Conservation (phyloP, 1,140 invertebrate species). For the Schlechtendalia chinensis region DNA sequence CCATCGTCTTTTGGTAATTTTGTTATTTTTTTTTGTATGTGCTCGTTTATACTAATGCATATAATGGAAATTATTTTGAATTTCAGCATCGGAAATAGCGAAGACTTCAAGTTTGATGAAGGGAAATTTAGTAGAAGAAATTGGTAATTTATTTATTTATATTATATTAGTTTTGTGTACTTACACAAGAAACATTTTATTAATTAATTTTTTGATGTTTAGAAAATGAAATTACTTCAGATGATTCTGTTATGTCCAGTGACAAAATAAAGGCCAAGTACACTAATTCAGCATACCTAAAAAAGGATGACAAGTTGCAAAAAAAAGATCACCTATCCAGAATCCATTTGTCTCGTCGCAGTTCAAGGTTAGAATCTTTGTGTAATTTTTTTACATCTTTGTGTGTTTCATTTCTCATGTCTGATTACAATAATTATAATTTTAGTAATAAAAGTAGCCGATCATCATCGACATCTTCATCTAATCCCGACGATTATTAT, state of each 20-base stretch:
- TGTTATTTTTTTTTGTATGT: too few species aligned
- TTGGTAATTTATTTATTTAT: background rate
- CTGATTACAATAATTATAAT: conserved; percentile 28
- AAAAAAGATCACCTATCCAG: background rate
- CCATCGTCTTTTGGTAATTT: conserved; percentile 44
- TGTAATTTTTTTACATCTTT: background rate
- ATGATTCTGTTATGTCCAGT: background rate
- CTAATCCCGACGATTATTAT: conserved; percentile 29
- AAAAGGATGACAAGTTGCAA: background rate
- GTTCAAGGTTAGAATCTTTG: conserved; percentile 6
- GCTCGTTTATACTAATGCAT: background rate
- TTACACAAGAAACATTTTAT: background rate
- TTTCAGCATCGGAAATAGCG: conserved; percentile 43
- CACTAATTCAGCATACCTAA: background rate
- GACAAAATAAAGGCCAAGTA: conserved; percentile 13
- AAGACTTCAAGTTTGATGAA: conserved; percentile 13
- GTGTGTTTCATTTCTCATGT: background rate
- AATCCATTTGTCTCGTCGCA: background rate
- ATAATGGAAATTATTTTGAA: background rate
- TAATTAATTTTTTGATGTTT: background rate
- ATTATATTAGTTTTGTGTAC: too few species aligned
- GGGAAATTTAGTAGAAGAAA: conserved; percentile 13
- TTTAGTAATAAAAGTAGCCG: too few species aligned
- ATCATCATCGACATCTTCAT: conserved; percentile 8
- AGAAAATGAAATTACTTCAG: conserved; percentile 17